Percentiles rank a stretch among this genome's conserved stretches.
phyloP scores from a whole-genome alignment of 2,113 vertebrate genomes.

The Nothocercus nigrocapillus region DNA sequence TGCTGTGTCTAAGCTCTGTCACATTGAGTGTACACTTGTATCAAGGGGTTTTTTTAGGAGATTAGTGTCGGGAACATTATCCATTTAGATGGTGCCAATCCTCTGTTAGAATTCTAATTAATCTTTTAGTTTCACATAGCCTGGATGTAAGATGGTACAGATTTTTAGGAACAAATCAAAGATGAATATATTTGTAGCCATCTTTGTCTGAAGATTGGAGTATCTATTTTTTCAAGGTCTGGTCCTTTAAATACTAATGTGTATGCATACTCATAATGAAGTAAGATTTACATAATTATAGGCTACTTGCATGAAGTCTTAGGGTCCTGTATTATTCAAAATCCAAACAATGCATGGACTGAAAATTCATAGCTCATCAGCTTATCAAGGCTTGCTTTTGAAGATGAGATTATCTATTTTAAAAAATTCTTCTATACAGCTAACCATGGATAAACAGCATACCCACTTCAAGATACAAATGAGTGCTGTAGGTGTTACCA shows the following conservation, averaged over 20 bases:
- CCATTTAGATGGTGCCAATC: not conserved
- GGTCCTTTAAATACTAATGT: not conserved
- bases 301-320: not conserved
- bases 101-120: slow-evolving; percentile 1
- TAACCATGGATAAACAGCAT: not conserved
- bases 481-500: not conserved
- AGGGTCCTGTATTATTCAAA: not conserved
- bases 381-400: not conserved
- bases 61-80: not conserved
- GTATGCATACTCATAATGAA: not conserved
- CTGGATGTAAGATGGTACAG: not conserved
- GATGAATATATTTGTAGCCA: not conserved
- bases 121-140: slow-evolving; percentile 3
- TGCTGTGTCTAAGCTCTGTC: not conserved
- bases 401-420: not conserved
- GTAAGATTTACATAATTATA: not conserved
- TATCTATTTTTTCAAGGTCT: not conserved
- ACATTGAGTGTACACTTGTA: not conserved
- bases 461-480: not conserved
- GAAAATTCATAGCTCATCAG: not conserved
- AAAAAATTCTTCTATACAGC: not conserved
- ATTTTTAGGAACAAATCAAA: slow-evolving; percentile 9
- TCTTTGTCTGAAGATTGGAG: not conserved
- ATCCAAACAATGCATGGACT: not conserved
- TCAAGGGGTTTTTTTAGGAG: not conserved